phyloP scores from a whole-genome alignment of 2,797 vertebrate genomes.

The Poeciliopsis presidionis region DNA sequence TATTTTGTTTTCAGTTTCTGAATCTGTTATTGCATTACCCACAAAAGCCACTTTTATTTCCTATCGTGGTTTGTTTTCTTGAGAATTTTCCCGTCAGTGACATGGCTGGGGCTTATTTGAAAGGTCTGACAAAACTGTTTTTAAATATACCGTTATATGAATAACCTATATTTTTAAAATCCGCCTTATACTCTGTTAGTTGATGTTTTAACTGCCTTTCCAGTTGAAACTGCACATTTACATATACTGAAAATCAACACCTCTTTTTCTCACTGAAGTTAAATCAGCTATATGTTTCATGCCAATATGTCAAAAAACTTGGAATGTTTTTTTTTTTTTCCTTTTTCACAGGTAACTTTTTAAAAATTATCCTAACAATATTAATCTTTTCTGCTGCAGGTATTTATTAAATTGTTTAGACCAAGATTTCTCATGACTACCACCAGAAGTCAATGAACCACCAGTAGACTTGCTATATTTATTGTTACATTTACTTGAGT shows the following conservation, averaged over 20 bases:
- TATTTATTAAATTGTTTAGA: neutral
- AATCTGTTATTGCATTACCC: neutral
- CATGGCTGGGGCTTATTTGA: neutral
- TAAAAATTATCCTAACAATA: neutral
- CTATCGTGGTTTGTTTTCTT: neutral
- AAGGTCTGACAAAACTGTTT: neutral
- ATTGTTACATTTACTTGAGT: neutral
- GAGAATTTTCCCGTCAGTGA: neutral
- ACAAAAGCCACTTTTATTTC: neutral
- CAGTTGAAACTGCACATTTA: neutral
- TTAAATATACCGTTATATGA: neutral
- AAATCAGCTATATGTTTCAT: neutral
- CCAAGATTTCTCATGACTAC: neutral
- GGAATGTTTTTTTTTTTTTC: neutral
- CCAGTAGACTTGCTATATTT: neutral
- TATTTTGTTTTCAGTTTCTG: neutral
- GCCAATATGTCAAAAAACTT: neutral
- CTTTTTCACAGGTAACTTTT: neutral
- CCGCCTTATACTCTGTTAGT: neutral
- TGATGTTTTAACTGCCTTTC: neutral
- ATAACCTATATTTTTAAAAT: neutral
- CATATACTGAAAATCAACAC: neutral
- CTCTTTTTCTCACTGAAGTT: neutral
- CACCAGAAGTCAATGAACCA: neutral
- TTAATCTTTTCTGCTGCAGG: neutral